A percentile compares a stretch with the other conserved stretches of the same genome.
Evolutionary conservation across 2,888 invertebrate genomes (phyloP).

Genomic region (Empis livida): DNA sequence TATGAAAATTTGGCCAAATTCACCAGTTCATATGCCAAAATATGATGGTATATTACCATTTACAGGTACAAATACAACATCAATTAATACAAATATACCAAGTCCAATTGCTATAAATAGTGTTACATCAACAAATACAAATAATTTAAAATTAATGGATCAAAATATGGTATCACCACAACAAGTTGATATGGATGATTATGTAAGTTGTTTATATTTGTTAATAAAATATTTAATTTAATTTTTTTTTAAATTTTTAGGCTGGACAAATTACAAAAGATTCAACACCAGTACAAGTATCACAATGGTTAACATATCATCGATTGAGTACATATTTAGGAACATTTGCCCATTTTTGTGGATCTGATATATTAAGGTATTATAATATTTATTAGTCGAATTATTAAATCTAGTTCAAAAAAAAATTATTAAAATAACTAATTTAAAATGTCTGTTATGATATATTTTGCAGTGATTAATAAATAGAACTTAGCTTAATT

Average conservation of each 20-base stretch:
- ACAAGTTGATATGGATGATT: slow-evolving; percentile 31
- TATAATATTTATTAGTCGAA: no score
- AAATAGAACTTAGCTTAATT: no score
- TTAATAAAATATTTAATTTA: background rate
- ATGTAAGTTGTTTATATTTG: slow-evolving; percentile 20
- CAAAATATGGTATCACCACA: slow-evolving; percentile 32
- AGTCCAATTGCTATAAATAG: slow-evolving; percentile 35
- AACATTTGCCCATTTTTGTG: slow-evolving; percentile 76
- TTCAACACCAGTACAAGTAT: slow-evolving; percentile 57
- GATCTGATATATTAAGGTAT: slow-evolving; percentile 71
- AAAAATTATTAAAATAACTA: no score
- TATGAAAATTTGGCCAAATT: slow-evolving; percentile 35
- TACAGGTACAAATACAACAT: slow-evolving; percentile 25
- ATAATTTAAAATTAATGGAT: slow-evolving; percentile 34
- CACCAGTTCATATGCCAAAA: slow-evolving; percentile 35
- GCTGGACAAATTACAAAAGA: slow-evolving; percentile 47
- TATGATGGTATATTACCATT: slow-evolving; percentile 33
- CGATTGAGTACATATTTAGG: slow-evolving; percentile 63
- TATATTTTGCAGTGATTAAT: no score
- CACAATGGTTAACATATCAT: slow-evolving; percentile 64
- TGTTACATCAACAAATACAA: slow-evolving; percentile 35
- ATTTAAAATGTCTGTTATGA: no score
- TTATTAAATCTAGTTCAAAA: no score
- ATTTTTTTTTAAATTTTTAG: slow-evolving; percentile 20
- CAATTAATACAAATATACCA: slow-evolving; percentile 18